A percentile compares a stretch with the other conserved stretches of the same genome.
Evolutionary conservation across 2,113 vertebrate genomes (phyloP).

Genomic region (Crotalus tigris): DNA sequence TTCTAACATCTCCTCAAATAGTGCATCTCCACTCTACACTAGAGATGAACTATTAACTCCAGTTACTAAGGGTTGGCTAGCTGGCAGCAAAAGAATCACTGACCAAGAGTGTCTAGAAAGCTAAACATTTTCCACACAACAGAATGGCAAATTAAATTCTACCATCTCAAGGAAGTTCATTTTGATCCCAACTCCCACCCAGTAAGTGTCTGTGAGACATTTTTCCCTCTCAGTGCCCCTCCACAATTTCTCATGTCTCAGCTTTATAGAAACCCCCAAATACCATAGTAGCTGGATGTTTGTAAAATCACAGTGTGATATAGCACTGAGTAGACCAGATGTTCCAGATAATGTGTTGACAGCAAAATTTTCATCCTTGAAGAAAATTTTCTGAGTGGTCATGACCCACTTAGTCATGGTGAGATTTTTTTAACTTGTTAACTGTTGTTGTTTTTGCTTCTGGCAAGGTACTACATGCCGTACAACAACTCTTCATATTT

Average conservation of each 20-base stretch:
- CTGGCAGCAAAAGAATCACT: neutral
- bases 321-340: conserved; percentile 56
- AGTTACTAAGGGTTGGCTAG: neutral
- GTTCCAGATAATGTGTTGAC: conserved; percentile 61
- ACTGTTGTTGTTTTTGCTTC: conserved; percentile 24
- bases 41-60: neutral
- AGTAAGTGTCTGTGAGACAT: neutral
- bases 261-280: conserved; percentile 42
- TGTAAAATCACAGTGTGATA: conserved; percentile 64
- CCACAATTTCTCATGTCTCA: conserved; percentile 33
- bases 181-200: conserved; percentile 1
- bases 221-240: conserved; percentile 6
- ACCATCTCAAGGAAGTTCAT: neutral
- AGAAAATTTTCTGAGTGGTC: conserved; percentile 63
- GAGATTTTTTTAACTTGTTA: neutral
- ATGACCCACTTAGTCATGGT: conserved; percentile 54
- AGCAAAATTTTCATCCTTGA: conserved; percentile 64
- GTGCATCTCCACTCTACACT: neutral
- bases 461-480: conserved; percentile 57
- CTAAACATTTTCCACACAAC: neutral
- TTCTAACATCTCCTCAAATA: neutral
- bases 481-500: conserved; percentile 61
- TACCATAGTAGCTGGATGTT: conserved; percentile 53
- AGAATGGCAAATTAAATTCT: neutral
- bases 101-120: neutral